Percentiles rank a stretch among this genome's conserved stretches.
phyloP scores from a whole-genome alignment of 2,888 invertebrate species.

The Eupithecia pulchellata region DNA sequence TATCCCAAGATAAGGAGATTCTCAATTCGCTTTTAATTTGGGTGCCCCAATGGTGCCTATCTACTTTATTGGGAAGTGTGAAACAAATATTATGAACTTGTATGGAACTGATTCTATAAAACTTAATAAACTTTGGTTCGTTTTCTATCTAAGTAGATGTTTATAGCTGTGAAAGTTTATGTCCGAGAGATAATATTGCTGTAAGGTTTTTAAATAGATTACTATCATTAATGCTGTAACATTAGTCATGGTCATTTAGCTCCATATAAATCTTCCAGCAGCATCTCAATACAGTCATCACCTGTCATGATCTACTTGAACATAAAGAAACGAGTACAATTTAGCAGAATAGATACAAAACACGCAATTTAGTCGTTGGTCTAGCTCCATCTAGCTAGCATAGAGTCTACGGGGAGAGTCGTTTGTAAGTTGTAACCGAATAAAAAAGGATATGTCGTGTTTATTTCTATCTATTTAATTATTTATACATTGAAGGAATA shows the following conservation, averaged over 20 bases:
- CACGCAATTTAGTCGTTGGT: slow-evolving; percentile 25
- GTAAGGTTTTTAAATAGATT: not conserved
- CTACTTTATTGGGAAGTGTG: too few relatives aligned
- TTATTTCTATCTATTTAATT: too few relatives aligned
- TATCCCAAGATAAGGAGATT: not conserved
- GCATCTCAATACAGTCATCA: slow-evolving; percentile 23
- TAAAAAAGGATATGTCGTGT: too few relatives aligned
- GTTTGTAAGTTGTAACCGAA: too few relatives aligned
- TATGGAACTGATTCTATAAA: not conserved
- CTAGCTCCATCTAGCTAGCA: not conserved
- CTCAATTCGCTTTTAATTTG: too few relatives aligned
- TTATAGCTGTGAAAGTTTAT: not conserved
- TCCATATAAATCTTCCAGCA: slow-evolving; percentile 26
- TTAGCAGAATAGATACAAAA: not conserved
- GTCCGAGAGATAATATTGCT: not conserved
- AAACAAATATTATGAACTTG: too few relatives aligned
- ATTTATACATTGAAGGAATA: too few relatives aligned
- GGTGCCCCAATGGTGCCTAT: too few relatives aligned
- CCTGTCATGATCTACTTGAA: slow-evolving; percentile 4
- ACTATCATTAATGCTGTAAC: slow-evolving; percentile 4
- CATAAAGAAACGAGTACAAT: not conserved
- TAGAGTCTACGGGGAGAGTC: not conserved
- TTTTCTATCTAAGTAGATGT: not conserved
- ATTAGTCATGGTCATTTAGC: slow-evolving; percentile 29
- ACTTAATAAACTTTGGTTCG: not conserved